phyloP scores from a whole-genome alignment of 2,113 vertebrate genomes.

The Pangasianodon hypophthalmus region DNA sequence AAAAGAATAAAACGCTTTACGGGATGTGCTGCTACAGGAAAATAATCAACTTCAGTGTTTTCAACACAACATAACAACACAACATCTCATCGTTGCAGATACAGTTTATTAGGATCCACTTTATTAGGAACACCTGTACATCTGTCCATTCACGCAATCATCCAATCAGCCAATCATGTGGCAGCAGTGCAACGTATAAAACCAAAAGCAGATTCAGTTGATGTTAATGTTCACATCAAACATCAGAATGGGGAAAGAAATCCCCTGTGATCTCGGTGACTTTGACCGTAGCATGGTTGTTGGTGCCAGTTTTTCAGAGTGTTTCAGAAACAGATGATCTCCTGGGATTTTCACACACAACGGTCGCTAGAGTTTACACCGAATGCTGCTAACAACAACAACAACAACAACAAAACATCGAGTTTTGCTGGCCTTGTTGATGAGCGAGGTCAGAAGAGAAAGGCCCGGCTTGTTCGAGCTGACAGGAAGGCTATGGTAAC shows the following conservation, averaged over 20 bases:
- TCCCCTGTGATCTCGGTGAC: not conserved
- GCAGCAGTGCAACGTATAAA: not conserved
- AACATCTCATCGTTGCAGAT: no score
- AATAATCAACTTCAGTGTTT: not conserved
- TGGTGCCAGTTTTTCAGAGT: not conserved
- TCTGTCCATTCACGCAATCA: no score
- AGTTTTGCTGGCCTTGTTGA: no score
- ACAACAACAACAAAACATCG: no score
- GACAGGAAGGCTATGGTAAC: not conserved
- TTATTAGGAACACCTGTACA: not conserved
- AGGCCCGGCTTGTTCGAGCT: no score
- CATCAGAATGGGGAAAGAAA: not conserved
- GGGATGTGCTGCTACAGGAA: not conserved
- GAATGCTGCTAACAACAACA: no score
- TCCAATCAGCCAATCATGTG: no score
- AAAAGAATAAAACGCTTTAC: not conserved
- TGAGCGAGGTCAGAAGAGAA: no score
- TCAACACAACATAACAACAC: not conserved
- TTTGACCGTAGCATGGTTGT: no score
- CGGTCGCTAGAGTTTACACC: not conserved
- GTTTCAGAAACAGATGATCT: not conserved
- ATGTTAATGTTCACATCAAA: no score
- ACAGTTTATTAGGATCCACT: not conserved
- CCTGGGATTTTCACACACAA: not conserved
- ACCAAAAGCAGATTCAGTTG: not conserved